Evolutionary conservation across 2,888 invertebrate species (phyloP).

Genomic region (Ommatoiulus sabulosus): DNA sequence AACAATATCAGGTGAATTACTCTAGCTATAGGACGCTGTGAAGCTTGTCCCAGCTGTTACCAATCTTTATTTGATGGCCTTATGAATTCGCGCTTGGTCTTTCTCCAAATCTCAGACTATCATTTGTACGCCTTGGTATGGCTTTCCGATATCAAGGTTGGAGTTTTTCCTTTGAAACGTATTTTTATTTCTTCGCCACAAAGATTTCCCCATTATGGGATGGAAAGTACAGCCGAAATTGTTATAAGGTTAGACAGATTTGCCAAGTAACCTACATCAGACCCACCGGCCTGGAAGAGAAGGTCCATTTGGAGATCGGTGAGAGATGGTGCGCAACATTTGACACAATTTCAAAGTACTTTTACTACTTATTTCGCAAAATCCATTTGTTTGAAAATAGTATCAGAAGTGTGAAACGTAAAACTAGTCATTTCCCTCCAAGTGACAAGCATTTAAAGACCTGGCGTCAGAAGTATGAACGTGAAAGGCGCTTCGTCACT

Average conservation of each 20-base stretch:
- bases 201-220: not conserved
- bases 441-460: no score
- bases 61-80: conserved; percentile 17
- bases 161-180: not conserved
- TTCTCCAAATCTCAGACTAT: conserved; percentile 11
- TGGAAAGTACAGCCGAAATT: not conserved
- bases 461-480: no score
- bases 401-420: no score
- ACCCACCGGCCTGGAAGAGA: not conserved
- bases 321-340: not conserved
- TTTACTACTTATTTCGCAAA: not conserved
- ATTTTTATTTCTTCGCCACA: not conserved
- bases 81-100: conserved; percentile 3
- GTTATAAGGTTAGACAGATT: not conserved
- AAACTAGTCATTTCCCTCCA: no score
- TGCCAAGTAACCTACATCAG: not conserved
- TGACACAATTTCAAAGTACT: not conserved
- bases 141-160: conserved; percentile 7
- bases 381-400: not conserved
- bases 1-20: not conserved
- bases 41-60: not conserved
- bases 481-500: no score
- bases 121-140: conserved; percentile 33
- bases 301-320: not conserved
- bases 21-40: not conserved